Conservation (phyloP, 2,888 invertebrate genomes). For the Drosophila neotestacea region DNA sequence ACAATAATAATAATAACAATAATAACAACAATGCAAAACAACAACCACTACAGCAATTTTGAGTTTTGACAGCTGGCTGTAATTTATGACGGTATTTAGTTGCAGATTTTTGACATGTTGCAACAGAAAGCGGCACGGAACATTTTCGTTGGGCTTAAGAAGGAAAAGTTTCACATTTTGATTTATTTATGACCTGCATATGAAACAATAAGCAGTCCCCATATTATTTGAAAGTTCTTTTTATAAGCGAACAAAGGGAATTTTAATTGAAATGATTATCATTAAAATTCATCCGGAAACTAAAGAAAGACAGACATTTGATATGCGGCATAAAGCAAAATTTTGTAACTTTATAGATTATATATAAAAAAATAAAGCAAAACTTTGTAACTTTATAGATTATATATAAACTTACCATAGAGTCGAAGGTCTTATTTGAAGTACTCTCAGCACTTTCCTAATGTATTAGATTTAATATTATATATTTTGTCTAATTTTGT, state of each 20-base stretch:
- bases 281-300: constrained; percentile 12
- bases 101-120: constrained; percentile 66
- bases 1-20: constrained; percentile 10
- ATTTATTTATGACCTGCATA: constrained; percentile 48
- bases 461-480: no score
- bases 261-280: constrained; percentile 31
- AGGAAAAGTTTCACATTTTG: constrained; percentile 30
- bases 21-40: constrained; percentile 31
- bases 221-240: constrained; percentile 21
- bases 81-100: constrained; percentile 73
- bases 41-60: constrained; percentile 55
- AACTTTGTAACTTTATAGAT: no score
- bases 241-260: constrained; percentile 4
- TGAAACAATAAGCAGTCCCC: constrained; percentile 38
- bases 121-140: constrained; percentile 26
- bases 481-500: no score
- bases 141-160: constrained; percentile 31
- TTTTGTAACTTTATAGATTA: no score
- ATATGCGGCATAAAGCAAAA: no score
- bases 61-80: constrained; percentile 64
- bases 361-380: no score
- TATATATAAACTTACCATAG: no score
- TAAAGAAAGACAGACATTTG: not conserved
- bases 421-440: no score
- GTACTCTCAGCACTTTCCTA: no score